Evolutionary conservation across 2,113 vertebrate species (phyloP).

Genomic region (Malurus alboscapulatus): DNA sequence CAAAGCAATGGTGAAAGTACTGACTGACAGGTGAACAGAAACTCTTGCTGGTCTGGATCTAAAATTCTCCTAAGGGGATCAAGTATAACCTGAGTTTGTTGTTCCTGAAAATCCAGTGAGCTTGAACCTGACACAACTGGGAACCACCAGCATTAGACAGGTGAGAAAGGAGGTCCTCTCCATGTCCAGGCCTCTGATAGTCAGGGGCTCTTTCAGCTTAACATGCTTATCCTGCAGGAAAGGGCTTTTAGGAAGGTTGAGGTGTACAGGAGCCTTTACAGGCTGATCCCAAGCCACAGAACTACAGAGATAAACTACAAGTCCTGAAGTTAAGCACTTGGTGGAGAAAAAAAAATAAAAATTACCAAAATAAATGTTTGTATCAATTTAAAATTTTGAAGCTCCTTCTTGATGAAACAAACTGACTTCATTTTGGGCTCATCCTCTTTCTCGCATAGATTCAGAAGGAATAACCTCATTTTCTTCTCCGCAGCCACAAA

Average conservation of each 20-base stretch:
- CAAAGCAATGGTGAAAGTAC: neutral
- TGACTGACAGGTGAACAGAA: neutral
- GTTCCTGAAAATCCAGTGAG: neutral
- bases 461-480: neutral
- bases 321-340: rapidly evolving
- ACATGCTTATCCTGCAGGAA: neutral
- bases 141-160: neutral
- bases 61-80: neutral
- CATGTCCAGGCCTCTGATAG: rapidly evolving
- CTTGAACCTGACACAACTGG: neutral
- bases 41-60: neutral
- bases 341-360: neutral
- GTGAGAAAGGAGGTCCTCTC: neutral
- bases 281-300: neutral
- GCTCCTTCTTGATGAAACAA: neutral
- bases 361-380: rapidly evolving
- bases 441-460: neutral
- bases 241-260: neutral
- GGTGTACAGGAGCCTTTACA: neutral
- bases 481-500: neutral
- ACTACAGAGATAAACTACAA: neutral
- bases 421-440: neutral
- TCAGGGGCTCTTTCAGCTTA: neutral
- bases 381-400: neutral
- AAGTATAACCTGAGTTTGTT: neutral